Evolutionary conservation across 2,888 invertebrate genomes (phyloP).

Genomic region (Drosophila subquinaria): DNA sequence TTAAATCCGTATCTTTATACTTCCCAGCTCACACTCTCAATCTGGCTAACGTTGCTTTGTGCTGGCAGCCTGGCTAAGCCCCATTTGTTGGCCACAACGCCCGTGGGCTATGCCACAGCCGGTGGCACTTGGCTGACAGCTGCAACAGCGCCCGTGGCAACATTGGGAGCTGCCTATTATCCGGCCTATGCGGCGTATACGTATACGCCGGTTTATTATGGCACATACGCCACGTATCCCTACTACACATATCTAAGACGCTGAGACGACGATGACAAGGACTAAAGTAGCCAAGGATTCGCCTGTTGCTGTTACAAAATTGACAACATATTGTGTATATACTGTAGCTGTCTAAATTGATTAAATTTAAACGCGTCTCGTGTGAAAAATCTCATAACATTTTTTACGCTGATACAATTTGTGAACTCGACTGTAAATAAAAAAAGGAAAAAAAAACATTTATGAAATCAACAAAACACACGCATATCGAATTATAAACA

Average conservation of each 20-base stretch:
- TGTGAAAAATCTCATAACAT: conserved; percentile 47
- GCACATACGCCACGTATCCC: conserved; percentile 73
- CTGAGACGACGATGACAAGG: conserved; percentile 28
- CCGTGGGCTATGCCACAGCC: conserved; percentile 69
- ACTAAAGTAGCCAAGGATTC: conserved; percentile 1
- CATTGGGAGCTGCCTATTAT: conserved; percentile 60
- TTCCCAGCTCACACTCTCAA: conserved; percentile 53
- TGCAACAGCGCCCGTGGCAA: conserved; percentile 41
- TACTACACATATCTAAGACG: conserved; percentile 68
- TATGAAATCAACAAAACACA: conserved; percentile 68
- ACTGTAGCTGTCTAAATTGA: conserved; percentile 37
- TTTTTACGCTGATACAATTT: conserved; percentile 61
- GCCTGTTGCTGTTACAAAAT: conserved; percentile 10
- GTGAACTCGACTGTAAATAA: conserved; percentile 45
- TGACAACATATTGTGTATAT: neutral
- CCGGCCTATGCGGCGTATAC: conserved; percentile 73
- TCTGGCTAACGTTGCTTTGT: conserved; percentile 38
- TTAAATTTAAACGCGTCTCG: conserved; percentile 40
- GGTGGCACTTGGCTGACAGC: conserved; percentile 52
- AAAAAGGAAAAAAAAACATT: conserved; percentile 51
- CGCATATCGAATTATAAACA: conserved; percentile 53
- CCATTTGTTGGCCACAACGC: conserved; percentile 65
- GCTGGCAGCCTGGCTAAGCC: conserved; percentile 56
- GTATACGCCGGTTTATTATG: conserved; percentile 70
- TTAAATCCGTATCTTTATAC: conserved; percentile 2